Evolutionary conservation across 2,797 vertebrate species (phyloP).

Genomic region (Stomatorhinus walkeri): DNA sequence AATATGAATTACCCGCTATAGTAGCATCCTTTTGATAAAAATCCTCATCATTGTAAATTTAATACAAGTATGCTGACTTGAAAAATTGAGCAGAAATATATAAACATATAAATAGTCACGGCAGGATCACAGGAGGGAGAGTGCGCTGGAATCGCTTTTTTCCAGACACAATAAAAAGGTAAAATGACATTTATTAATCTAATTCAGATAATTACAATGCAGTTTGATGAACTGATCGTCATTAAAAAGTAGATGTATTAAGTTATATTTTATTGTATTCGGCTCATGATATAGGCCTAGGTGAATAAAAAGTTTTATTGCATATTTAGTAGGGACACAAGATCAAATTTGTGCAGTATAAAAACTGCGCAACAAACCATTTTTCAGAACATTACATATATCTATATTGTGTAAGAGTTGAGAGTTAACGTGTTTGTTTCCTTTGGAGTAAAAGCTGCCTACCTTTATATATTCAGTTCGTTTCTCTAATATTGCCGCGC

Average conservation of each 20-base stretch:
- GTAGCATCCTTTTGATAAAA: neutral
- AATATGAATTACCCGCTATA: neutral
- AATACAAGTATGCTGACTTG: neutral
- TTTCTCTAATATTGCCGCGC: neutral
- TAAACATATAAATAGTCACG: no score
- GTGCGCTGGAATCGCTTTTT: neutral
- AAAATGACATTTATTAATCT: neutral
- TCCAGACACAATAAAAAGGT: constrained; percentile 8
- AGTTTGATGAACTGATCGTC: neutral
- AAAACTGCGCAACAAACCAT: neutral
- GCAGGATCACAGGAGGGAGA: neutral
- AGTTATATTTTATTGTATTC: neutral
- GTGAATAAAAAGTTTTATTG: neutral
- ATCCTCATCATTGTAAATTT: neutral
- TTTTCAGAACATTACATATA: neutral
- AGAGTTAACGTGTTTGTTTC: neutral
- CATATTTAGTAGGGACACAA: neutral
- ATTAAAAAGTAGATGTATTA: neutral
- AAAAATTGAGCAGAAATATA: neutral
- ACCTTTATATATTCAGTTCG: neutral
- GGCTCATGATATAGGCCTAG: neutral
- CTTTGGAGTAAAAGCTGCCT: neutral
- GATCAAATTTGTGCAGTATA: neutral
- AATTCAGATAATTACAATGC: neutral
- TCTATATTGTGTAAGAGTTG: neutral